Conservation (phyloP, 64 coral and sea anemone species). For the Dendronephthya gigantea region DNA sequence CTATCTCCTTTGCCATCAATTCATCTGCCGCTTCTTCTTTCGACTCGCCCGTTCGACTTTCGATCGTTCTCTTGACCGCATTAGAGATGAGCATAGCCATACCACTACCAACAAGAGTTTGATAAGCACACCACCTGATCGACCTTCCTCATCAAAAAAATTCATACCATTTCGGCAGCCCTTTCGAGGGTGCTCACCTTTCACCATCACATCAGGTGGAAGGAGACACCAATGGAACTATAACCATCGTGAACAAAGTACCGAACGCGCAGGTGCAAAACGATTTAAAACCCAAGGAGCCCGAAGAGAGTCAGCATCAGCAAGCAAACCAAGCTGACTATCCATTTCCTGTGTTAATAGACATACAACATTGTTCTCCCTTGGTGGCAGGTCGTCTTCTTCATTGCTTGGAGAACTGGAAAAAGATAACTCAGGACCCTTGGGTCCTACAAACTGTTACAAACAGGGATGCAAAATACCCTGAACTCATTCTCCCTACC, state of each 20-base stretch:
- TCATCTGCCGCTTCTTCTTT: no score
- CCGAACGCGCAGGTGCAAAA: neutral
- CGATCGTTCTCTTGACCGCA: constrained; percentile 34
- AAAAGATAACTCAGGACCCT: neutral
- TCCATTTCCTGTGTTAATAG: no score
- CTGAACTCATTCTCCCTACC: neutral
- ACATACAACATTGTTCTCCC: neutral
- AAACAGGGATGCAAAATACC: constrained; percentile 10
- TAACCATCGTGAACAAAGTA: constrained; percentile 11
- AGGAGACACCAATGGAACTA: no score
- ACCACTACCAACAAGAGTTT: constrained; percentile 22
- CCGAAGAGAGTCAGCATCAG: neutral
- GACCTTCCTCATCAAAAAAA: neutral
- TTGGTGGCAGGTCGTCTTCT: neutral
- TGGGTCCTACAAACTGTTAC: no score
- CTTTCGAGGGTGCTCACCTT: constrained; percentile 32
- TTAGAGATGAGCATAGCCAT: constrained; percentile 38
- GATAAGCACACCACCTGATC: constrained; percentile 18
- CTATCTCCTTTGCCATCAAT: no score
- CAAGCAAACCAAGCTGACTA: neutral
- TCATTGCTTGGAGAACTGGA: neutral
- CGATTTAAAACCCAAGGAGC: neutral
- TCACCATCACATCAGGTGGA: neutral
- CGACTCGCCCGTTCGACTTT: no score
- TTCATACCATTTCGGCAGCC: constrained; percentile 26